Conservation (phyloP, 2,113 vertebrate species). For the Melospiza georgiana region DNA sequence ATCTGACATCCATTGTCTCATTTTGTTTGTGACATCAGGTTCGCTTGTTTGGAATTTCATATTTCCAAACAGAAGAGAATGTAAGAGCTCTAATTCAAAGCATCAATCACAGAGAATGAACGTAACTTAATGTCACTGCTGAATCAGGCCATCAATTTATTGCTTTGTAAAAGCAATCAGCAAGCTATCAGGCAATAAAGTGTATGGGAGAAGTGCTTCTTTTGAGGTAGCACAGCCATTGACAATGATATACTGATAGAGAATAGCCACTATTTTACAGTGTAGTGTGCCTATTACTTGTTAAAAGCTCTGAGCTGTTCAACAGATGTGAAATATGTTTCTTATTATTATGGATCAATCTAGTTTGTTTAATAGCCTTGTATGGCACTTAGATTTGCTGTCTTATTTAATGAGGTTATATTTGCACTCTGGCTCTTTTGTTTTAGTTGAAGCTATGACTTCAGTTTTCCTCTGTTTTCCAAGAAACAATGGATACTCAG, state of each 20-base stretch:
- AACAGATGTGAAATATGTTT: conserved; percentile 80
- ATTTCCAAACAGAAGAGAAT: conserved; percentile 51
- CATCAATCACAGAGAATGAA: conserved; percentile 80
- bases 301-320: conserved; percentile 72
- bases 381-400: conserved; percentile 56
- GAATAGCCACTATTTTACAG: conserved; percentile 56
- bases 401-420: conserved; percentile 72
- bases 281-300: conserved; percentile 65
- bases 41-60: conserved; percentile 65
- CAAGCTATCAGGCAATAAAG: conserved; percentile 83
- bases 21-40: conserved; percentile 61
- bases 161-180: conserved; percentile 84
- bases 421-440: conserved; percentile 31
- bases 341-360: conserved; percentile 76
- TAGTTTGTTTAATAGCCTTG: conserved; percentile 74
- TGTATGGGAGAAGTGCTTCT: conserved; percentile 78
- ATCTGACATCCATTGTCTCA: neutral
- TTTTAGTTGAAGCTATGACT: neutral
- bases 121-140: conserved; percentile 76
- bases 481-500: neutral
- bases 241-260: conserved; percentile 75
- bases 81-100: conserved; percentile 70
- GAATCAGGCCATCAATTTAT: conserved; percentile 82
- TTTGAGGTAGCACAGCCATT: conserved; percentile 67
- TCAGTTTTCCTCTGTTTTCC: conserved; percentile 46